Evolutionary conservation across 2,888 invertebrate genomes (phyloP).

Genomic region (Brenthis hecate): DNA sequence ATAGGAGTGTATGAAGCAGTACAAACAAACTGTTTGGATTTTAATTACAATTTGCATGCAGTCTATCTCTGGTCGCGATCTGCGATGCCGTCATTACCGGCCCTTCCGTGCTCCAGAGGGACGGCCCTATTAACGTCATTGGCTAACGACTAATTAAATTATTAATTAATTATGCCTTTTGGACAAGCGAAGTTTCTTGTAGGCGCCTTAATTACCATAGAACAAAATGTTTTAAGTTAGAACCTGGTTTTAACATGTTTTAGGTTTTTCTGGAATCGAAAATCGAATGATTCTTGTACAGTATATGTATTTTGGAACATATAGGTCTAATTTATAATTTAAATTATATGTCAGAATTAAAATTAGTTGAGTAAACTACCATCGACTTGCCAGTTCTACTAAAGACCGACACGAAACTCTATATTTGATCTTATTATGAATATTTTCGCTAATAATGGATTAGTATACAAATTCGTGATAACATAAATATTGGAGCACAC

Average conservation of each 20-base stretch:
- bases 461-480: background rate
- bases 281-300: too few relatives aligned
- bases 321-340: too few relatives aligned
- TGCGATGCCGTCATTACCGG: slow-evolving; percentile 24
- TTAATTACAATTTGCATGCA: slow-evolving; percentile 29
- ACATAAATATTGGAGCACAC: background rate
- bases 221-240: too few relatives aligned
- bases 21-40: slow-evolving; percentile 5
- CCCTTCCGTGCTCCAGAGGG: background rate
- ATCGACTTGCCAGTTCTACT: too few relatives aligned
- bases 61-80: slow-evolving; percentile 28
- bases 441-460: background rate
- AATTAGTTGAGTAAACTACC: too few relatives aligned
- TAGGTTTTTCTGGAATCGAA: too few relatives aligned
- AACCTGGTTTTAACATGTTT: too few relatives aligned
- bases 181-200: too few relatives aligned
- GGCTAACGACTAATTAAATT: slow-evolving; percentile 2
- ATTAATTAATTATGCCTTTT: slow-evolving; percentile 1
- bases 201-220: too few relatives aligned
- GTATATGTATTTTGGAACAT: too few relatives aligned
- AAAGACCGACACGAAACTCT: background rate
- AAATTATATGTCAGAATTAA: too few relatives aligned
- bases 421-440: background rate
- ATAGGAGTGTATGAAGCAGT: background rate
- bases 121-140: slow-evolving; percentile 29